phyloP scores from a whole-genome alignment of 1,140 invertebrate species.

The Popillia japonica region DNA sequence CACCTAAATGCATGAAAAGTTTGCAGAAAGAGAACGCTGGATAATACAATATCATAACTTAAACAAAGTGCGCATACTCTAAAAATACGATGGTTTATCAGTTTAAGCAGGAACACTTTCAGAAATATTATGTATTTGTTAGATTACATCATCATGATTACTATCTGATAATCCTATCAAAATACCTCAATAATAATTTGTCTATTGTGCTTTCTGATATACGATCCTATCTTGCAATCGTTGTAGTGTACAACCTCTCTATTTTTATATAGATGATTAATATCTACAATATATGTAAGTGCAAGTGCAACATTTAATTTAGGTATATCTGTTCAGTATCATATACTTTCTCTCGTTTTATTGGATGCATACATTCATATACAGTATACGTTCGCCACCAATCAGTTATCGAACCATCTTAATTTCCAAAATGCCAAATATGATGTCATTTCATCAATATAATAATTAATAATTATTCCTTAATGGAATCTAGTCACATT shows the following conservation, averaged over 20 bases:
- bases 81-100: not conserved
- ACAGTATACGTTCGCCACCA: too few relatives aligned
- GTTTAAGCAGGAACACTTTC: not conserved
- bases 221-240: not conserved
- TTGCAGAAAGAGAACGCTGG: too few relatives aligned
- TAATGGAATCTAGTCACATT: too few relatives aligned
- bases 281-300: not conserved
- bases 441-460: too few relatives aligned
- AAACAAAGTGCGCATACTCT: too few relatives aligned
- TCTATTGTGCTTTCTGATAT: not conserved
- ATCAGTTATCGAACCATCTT: too few relatives aligned
- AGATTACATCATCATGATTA: conserved; percentile 2
- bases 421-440: too few relatives aligned
- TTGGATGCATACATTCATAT: too few relatives aligned
- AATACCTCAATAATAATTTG: not conserved
- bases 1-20: too few relatives aligned
- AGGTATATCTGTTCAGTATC: not conserved
- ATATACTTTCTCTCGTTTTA: too few relatives aligned
- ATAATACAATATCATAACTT: too few relatives aligned
- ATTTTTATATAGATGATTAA: conserved; percentile 1
- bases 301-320: not conserved
- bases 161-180: not conserved
- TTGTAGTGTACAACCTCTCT: not conserved
- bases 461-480: too few relatives aligned
- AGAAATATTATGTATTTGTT: not conserved